A percentile compares a stretch with the other conserved stretches of the same genome.
Evolutionary conservation across 2,113 vertebrate species (phyloP).

Genomic region (Anser cygnoides): DNA sequence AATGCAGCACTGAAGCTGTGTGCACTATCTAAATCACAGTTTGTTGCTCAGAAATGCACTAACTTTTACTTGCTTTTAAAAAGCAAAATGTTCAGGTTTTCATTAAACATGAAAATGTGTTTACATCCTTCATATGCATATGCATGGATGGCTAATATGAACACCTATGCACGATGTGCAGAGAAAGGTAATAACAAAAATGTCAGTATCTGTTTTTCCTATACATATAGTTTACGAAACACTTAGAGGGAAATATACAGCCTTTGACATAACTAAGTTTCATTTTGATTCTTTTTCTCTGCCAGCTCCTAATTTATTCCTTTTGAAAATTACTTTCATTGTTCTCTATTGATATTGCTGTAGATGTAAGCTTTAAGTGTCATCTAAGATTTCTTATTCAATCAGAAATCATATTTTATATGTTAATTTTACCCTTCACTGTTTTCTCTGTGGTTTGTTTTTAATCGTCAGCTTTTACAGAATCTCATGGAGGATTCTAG

Average conservation of each 20-base stretch:
- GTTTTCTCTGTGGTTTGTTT: constrained; percentile 57
- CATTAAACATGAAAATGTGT: constrained; percentile 20
- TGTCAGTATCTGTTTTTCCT: background rate
- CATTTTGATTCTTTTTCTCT: background rate
- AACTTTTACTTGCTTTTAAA: background rate
- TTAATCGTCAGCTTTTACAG: constrained; percentile 51
- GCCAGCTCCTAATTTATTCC: constrained; percentile 32
- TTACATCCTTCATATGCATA: background rate
- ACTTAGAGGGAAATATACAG: background rate
- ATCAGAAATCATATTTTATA: constrained; percentile 42
- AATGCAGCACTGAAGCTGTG: background rate
- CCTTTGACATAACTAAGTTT: background rate
- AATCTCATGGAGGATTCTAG: constrained; percentile 20
- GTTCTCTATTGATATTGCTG: constrained; percentile 4
- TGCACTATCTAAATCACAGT: background rate
- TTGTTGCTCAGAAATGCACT: background rate
- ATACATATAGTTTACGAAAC: constrained; percentile 15
- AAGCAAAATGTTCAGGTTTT: background rate
- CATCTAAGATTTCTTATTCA: constrained; percentile 29
- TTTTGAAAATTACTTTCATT: background rate
- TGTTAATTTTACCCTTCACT: constrained; percentile 52
- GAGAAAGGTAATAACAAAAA: constrained; percentile 4
- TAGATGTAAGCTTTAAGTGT: constrained; percentile 9
- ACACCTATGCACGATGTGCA: background rate
- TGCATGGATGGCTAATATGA: background rate